Base-by-base conservation (phyloP, 2,113 vertebrate species). In the Gallinago jamesoni region DNA sequence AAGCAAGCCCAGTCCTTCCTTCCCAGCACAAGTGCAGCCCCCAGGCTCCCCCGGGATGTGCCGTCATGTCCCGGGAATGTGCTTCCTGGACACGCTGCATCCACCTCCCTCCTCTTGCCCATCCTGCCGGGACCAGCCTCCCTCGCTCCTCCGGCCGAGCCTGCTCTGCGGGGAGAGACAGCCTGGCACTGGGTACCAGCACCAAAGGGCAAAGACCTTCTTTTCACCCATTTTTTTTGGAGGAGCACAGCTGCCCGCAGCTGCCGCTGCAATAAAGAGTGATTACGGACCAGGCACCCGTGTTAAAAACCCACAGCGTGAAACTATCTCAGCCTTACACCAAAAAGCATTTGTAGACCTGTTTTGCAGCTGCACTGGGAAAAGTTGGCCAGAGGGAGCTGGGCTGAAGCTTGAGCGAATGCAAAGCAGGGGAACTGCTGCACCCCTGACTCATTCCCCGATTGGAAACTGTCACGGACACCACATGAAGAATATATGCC, bases 1-100 rank as follows among this genome's bases (percentile, higher is more conserved):
- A 86, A 19, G 12, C 53, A 21, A 93, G 92, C 82, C 94, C 94
- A 94, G 90, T 85, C 66, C 70, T 87, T 85, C 85, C 82, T 88
- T 82, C 84, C 57, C 90, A 41, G 82, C 74, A 64, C 70, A 82
- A 94, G 78, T 23, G 43, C 74, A 91, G 87, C 81, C 63, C 45
- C 43, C 0, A 0, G 41, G 48, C 67, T 68, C 52, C 79, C 52
- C 47, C 0, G 78, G 95, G 89, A 87, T 74, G 81, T 35, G 60
- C 68, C 1, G 37, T 94, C 93, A 93, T 6, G 13, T 57, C 66
- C 87, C 1, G 1, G 87, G 95, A 96, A 96, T 93, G 95, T 74
- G 74, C 43, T 96, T 95, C 78, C 92, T 90, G 90, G 69, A 81
- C 53, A 30, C 0, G 3, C 74, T 68, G 70, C 81, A 35, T 89